Evolutionary conservation across 2,797 vertebrate genomes (phyloP).

Genomic region (Artibeus jamaicensis): DNA sequence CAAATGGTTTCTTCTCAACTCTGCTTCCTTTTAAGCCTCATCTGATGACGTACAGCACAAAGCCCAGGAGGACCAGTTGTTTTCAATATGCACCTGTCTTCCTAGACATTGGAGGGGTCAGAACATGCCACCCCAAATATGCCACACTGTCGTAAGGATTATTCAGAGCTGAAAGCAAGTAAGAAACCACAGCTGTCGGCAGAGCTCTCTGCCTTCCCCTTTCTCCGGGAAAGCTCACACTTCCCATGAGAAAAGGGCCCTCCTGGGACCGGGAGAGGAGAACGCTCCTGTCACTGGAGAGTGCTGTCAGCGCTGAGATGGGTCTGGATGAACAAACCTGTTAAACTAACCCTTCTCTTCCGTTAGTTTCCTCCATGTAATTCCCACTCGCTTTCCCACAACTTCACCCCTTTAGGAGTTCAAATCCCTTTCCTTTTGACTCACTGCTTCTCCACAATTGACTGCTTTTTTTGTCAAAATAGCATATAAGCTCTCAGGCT

Average conservation of each 20-base stretch:
- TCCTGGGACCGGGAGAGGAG: background rate
- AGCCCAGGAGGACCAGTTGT: background rate
- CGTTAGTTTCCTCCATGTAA: background rate
- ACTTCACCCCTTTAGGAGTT: background rate
- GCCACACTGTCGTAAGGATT: background rate
- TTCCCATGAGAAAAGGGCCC: background rate
- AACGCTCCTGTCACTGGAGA: background rate
- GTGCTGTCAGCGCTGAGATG: rapidly evolving
- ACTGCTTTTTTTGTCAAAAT: background rate
- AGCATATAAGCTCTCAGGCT: background rate
- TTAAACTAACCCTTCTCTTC: background rate
- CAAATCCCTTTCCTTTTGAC: background rate
- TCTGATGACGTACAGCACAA: background rate
- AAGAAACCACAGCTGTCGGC: background rate
- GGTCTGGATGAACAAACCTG: background rate
- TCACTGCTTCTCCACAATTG: background rate
- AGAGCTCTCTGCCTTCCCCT: background rate
- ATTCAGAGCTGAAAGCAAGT: background rate
- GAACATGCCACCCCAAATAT: background rate
- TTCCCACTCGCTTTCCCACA: background rate
- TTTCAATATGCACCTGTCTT: background rate
- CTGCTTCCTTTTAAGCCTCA: background rate
- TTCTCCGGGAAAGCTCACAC: background rate
- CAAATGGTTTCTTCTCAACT: background rate
- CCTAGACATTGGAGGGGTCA: background rate